Base-by-base conservation (phyloP, 2,113 vertebrate genomes). In the Microcebus tavaratra region DNA sequence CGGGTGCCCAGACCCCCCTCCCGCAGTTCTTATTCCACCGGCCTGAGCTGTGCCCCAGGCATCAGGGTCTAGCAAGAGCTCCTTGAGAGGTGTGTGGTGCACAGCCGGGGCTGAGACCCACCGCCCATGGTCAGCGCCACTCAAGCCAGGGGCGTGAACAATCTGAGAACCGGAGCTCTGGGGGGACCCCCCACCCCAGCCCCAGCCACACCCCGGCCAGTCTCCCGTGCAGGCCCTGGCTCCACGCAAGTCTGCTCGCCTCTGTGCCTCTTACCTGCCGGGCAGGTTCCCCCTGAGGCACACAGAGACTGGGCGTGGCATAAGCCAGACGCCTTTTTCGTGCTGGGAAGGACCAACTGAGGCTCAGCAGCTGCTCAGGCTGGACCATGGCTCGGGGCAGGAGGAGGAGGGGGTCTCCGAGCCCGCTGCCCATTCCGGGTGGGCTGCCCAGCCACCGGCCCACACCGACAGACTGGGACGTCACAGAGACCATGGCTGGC, bases 391-490 rank as follows among this genome's bases (percentile, higher is more conserved):
- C 27, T 2, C 2, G 21, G n/a, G 68, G 21, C 70, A 25, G 27
- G 72, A 15, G 45, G 42, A 29, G 39, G 42, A 9, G 72, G 25
- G 8, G 45, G 45, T 8, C 55, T 31, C 14, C 36, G 36, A 42
- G 42, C 59, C 25, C 27, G 25, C 59, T 61, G 59, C 59, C 59
- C 23, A 11, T 61, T 61, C 10, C 10, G 25, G 59, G 59, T 61
- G 59, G 25, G 10, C 59, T 27, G 25, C 59, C 59, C 11, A 10
- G 59, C 59, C 25, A 27, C 59, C 4, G 10, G 59, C 0, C 9
- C 59, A 61, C 57, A 59, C 21, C 3, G 23, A 25, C 21, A 10
- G 21, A 11, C 13, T 0, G 0, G 17, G 8, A 23, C 39, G 2
- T 6, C 61, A 21, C 61, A 25, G 11, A 17, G 45, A 10, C 5